A percentile compares a stretch with the other conserved stretches of the same genome.
Conservation (phyloP, 2,888 invertebrate species). For the Protophormia terraenovae region DNA sequence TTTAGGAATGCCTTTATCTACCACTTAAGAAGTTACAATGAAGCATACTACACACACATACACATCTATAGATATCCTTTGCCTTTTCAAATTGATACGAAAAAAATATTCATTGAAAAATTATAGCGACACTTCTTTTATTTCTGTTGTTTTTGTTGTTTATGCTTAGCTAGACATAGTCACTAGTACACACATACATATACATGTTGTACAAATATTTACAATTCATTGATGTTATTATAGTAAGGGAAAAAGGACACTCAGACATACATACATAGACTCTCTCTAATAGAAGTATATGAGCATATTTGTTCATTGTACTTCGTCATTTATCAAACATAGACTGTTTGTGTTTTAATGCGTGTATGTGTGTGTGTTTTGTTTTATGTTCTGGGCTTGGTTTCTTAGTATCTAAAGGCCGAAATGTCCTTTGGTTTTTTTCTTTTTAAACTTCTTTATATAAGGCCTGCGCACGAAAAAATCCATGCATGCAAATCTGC, state of each 20-base stretch:
- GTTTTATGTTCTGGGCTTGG: neutral
- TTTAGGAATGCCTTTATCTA: slow-evolving; percentile 41
- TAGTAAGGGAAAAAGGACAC: slow-evolving; percentile 3
- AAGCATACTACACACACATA: neutral
- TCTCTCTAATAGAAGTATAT: neutral
- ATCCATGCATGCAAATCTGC: no score
- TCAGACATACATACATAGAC: neutral
- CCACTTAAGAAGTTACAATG: slow-evolving; percentile 16
- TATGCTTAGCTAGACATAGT: neutral
- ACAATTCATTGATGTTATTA: slow-evolving; percentile 59
- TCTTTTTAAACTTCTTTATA: slow-evolving; percentile 1
- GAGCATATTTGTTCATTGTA: slow-evolving; percentile 4
- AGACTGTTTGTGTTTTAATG: slow-evolving; percentile 39
- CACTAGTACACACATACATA: neutral
- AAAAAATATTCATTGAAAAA: slow-evolving; percentile 59
- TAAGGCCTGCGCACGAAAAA: no score
- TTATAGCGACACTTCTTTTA: slow-evolving; percentile 56
- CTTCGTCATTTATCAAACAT: slow-evolving; percentile 53
- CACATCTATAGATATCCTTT: neutral
- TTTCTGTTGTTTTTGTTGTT: neutral
- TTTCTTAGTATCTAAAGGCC: slow-evolving; percentile 18
- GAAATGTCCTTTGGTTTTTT: slow-evolving; percentile 14
- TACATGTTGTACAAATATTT: slow-evolving; percentile 59
- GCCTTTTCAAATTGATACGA: neutral
- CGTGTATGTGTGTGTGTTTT: no score